Conservation (phyloP, 2,888 invertebrate species). For the Hemistola chrysoprasaria region DNA sequence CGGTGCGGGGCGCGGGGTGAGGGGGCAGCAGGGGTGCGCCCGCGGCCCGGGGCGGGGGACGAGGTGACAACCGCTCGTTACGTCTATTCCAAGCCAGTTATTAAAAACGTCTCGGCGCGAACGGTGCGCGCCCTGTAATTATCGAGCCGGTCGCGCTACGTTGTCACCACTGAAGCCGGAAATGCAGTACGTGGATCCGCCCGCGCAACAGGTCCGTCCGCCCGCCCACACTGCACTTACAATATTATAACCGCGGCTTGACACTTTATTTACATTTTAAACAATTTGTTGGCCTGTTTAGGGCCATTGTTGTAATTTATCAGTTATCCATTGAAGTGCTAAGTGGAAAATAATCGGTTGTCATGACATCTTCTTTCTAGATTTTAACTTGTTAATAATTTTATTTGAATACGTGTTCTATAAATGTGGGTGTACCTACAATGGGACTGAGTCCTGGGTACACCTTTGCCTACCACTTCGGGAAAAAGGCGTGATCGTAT, state of each 20-base stretch:
- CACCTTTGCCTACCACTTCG: too few relatives aligned
- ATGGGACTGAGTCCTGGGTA: too few relatives aligned
- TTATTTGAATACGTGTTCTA: too few relatives aligned
- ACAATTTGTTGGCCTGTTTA: conserved; percentile 23
- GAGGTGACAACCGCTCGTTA: conserved; percentile 82
- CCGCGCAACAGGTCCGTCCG: conserved; percentile 78
- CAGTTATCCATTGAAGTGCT: conserved; percentile 20
- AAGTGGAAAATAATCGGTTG: conserved; percentile 9
- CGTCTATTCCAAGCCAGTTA: conserved; percentile 82
- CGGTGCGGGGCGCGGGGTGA: too few relatives aligned
- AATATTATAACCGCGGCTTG: conserved; percentile 39
- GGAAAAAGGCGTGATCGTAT: too few relatives aligned
- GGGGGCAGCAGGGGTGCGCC: conserved; percentile 51
- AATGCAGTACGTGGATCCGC: conserved; percentile 80
- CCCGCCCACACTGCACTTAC: conserved; percentile 53
- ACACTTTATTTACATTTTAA: conserved; percentile 40
- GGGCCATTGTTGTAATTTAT: conserved; percentile 19
- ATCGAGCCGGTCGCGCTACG: conserved; percentile 70
- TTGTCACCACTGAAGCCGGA: conserved; percentile 74
- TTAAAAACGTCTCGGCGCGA: conserved; percentile 83
- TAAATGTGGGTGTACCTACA: too few relatives aligned
- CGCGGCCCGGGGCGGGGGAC: conserved; percentile 62
- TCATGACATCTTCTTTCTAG: background rate
- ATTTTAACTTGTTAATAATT: too few relatives aligned
- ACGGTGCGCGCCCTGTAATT: conserved; percentile 81